Conservation (phyloP, 2,888 invertebrate species). For the Drosophila kanekoi region DNA sequence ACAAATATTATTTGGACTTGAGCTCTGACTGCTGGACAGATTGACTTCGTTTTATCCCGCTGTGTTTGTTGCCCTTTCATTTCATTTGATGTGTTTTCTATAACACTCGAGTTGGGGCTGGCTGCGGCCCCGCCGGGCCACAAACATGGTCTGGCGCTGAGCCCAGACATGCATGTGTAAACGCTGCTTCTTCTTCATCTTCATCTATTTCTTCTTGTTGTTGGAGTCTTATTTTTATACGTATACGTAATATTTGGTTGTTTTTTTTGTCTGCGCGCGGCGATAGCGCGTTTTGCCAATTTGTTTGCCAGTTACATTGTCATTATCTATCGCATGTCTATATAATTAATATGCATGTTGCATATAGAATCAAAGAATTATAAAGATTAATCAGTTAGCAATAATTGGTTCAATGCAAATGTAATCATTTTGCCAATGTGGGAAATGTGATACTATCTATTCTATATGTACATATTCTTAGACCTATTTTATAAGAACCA, state of each 20-base stretch:
- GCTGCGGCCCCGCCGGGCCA: constrained; percentile 40
- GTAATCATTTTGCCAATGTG: too few species aligned
- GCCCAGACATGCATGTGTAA: constrained; percentile 76
- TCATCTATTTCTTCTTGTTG: constrained; percentile 32
- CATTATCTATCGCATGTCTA: constrained; percentile 32
- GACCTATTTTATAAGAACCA: too few species aligned
- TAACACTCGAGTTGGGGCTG: constrained; percentile 33
- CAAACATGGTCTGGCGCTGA: constrained; percentile 75
- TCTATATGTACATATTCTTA: too few species aligned
- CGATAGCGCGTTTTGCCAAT: constrained; percentile 36
- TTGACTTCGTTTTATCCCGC: constrained; percentile 23
- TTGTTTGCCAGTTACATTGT: constrained; percentile 57
- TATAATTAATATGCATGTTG: background rate
- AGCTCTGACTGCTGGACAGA: constrained; percentile 2
- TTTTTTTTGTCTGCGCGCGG: constrained; percentile 14
- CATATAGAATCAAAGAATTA: too few species aligned
- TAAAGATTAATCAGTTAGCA: too few species aligned
- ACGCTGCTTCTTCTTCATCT: constrained; percentile 7
- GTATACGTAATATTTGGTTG: constrained; percentile 65
- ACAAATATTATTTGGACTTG: constrained; percentile 26
- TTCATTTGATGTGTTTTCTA: constrained; percentile 39
- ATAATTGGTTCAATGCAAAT: too few species aligned
- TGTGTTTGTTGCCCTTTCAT: constrained; percentile 20
- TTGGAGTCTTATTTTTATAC: constrained; percentile 69
- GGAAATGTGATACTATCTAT: too few species aligned